These are phyloP conservation scores for Nysson spinosus DNA, from an alignment of 2,888 invertebrate species.

Conservation along the genomic window DNA sequence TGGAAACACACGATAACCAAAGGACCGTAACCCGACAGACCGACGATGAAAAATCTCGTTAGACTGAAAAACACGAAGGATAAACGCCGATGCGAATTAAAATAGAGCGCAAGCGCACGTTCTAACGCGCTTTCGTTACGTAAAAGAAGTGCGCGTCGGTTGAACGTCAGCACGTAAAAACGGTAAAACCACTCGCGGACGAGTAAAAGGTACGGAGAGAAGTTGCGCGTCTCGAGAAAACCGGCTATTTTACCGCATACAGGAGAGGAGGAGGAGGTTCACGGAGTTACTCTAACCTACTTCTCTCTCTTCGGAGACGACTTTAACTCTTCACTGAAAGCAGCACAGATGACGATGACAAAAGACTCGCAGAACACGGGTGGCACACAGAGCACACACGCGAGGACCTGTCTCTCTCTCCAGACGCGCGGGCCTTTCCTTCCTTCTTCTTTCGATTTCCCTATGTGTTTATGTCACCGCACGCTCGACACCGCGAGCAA, in stretches of 20 bases:
- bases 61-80: conserved; percentile 22
- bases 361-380: conserved; percentile 4
- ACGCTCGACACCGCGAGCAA: conserved; percentile 42
- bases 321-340: conserved; percentile 30
- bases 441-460: conserved; percentile 14
- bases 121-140: conserved; percentile 62
- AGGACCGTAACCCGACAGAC: conserved; percentile 39
- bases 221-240: conserved; percentile 2
- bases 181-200: conserved; percentile 20
- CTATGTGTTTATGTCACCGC: conserved; percentile 42
- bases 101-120: conserved; percentile 56
- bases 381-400: conserved; percentile 23
- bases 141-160: conserved; percentile 67
- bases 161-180: conserved; percentile 44
- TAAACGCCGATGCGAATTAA: conserved; percentile 42
- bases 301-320: conserved; percentile 35
- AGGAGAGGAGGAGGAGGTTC: conserved; percentile 12
- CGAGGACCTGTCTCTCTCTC: conserved; percentile 29
- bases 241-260: conserved; percentile 11
- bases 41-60: conserved; percentile 54
- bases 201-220: conserved; percentile 26
- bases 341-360: conserved; percentile 16
- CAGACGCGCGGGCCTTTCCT: conserved; percentile 2
- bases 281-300: conserved; percentile 46
- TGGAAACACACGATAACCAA: conserved; percentile 46